Conservation (phyloP, 2,113 vertebrate genomes). For the Carassius gibelio region DNA sequence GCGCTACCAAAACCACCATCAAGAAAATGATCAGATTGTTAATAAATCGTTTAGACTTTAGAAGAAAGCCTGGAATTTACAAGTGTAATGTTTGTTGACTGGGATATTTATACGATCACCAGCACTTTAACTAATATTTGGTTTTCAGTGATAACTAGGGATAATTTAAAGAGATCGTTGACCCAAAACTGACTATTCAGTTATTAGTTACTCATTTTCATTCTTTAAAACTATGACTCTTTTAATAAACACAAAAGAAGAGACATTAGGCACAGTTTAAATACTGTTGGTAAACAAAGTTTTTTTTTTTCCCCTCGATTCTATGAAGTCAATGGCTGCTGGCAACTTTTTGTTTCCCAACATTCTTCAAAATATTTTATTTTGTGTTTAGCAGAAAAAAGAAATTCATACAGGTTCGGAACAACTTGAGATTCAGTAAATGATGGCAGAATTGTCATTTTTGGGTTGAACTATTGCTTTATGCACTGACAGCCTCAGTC, state of each 20-base stretch:
- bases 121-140: neutral
- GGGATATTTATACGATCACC: conserved; percentile 6
- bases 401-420: neutral
- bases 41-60: neutral
- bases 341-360: too few relatives aligned
- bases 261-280: neutral
- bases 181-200: neutral
- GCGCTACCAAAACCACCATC: too few relatives aligned
- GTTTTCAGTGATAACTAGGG: neutral
- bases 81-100: neutral
- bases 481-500: neutral
- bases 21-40: neutral
- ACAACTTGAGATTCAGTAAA: neutral
- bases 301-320: too few relatives aligned
- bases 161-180: neutral
- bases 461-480: neutral
- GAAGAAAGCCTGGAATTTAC: neutral
- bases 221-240: neutral
- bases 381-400: too few relatives aligned
- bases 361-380: too few relatives aligned
- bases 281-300: neutral
- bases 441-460: neutral
- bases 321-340: too few relatives aligned
- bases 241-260: neutral
- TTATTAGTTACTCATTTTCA: neutral